Evolutionary conservation across 2,797 vertebrate genomes (phyloP).

Genomic region (Labroides dimidiatus): DNA sequence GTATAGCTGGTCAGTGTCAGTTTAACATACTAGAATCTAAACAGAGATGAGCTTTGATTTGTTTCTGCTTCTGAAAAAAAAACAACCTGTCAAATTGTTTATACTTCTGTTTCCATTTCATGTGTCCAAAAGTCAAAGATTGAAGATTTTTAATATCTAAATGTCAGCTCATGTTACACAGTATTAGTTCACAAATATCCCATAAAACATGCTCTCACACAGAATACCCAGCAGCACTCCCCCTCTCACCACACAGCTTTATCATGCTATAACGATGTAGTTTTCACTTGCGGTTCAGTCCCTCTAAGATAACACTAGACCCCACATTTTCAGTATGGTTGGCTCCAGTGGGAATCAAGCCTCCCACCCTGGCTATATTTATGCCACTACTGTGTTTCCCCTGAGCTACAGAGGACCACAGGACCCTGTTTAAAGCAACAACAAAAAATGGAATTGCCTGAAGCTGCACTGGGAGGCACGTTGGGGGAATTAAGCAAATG

Average conservation of each 20-base stretch:
- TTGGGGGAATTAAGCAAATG: constrained; percentile 66
- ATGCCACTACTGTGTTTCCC: constrained; percentile 10
- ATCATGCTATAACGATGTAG: not conserved
- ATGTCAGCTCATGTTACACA: not conserved
- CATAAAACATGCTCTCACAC: not conserved
- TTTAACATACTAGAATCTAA: not conserved
- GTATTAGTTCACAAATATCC: not conserved
- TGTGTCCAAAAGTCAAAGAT: not conserved
- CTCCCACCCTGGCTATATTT: constrained; percentile 18
- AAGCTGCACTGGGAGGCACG: constrained; percentile 44
- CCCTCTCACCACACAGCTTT: not conserved
- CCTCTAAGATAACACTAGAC: not conserved
- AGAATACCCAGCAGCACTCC: not conserved
- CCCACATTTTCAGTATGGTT: constrained; percentile 6
- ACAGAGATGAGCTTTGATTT: constrained; percentile 2
- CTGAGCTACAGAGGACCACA: constrained; percentile 21
- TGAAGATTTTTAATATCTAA: not conserved
- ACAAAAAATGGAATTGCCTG: constrained; percentile 47
- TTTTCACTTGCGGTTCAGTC: constrained; percentile 1
- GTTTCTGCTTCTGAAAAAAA: not conserved
- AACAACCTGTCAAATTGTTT: not conserved
- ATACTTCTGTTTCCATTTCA: not conserved
- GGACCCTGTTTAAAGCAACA: constrained; percentile 41
- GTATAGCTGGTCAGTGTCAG: constrained; percentile 10
- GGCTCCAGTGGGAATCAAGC: constrained; percentile 26